phyloP scores from a whole-genome alignment of 2,113 vertebrate genomes.

The Nansenia antarctica region DNA sequence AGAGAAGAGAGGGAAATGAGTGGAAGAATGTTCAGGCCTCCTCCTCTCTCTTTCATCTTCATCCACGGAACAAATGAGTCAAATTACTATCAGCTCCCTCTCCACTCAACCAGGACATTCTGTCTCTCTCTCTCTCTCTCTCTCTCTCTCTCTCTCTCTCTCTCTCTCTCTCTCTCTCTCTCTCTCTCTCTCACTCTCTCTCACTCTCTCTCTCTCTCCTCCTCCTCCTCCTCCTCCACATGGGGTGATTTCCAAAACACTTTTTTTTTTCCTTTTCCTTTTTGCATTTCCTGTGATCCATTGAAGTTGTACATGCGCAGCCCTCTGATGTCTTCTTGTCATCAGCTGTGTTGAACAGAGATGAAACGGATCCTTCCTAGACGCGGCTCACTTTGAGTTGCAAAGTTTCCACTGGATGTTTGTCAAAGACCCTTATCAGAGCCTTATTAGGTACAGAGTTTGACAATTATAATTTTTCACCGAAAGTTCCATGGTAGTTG shows the following conservation, averaged over 20 bases:
- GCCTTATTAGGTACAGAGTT: too few species aligned
- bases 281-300: slow-evolving; percentile 47
- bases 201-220: neutral
- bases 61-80: slow-evolving; percentile 64
- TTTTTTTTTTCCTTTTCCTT: neutral
- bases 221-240: slow-evolving; percentile 16
- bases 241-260: slow-evolving; percentile 63
- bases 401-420: slow-evolving; percentile 50
- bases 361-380: slow-evolving; percentile 54
- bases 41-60: slow-evolving; percentile 61
- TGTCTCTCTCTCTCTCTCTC: neutral
- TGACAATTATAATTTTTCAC: too few species aligned
- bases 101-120: slow-evolving; percentile 40
- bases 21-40: slow-evolving; percentile 46
- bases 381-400: slow-evolving; percentile 38
- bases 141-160: neutral
- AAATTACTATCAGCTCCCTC: slow-evolving; percentile 63
- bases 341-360: slow-evolving; percentile 42
- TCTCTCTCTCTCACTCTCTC: neutral
- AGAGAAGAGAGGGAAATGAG: slow-evolving; percentile 44
- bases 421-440: slow-evolving; percentile 40
- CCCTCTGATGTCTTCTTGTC: slow-evolving; percentile 48
- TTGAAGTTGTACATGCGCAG: slow-evolving; percentile 50
- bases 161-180: neutral
- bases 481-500: too few species aligned